Conservation (phyloP, 1,140 invertebrate species). For the Leptinotarsa defecta region DNA sequence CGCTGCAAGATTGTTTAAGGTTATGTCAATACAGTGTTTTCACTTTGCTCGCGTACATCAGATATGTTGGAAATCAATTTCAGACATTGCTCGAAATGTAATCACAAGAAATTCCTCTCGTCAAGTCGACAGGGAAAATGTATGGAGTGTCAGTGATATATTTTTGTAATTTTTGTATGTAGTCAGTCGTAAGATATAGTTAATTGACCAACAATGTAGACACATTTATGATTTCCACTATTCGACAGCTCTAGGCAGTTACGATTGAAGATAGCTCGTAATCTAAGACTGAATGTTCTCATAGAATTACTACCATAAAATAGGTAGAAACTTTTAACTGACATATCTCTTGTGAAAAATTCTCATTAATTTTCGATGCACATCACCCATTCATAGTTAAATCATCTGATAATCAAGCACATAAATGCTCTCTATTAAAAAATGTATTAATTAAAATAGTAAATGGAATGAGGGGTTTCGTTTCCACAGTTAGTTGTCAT, state of each 20-base stretch:
- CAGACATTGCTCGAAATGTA: conserved; percentile 8
- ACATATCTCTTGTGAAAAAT: conserved; percentile 37
- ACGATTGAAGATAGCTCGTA: conserved; percentile 6
- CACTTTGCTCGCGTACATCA: not conserved
- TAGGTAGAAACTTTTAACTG: conserved; percentile 29
- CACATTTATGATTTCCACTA: conserved; percentile 13
- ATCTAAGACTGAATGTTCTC: conserved; percentile 48
- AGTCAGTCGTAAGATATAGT: conserved; percentile 34
- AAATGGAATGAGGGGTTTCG: too few species aligned
- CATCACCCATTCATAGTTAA: too few species aligned
- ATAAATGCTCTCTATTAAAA: too few species aligned
- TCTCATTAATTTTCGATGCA: not conserved
- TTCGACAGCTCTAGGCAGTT: conserved; percentile 24
- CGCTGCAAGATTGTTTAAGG: not conserved
- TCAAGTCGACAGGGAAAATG: conserved; percentile 22
- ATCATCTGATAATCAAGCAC: too few species aligned
- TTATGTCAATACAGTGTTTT: not conserved
- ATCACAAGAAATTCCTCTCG: conserved; percentile 30
- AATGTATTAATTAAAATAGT: too few species aligned
- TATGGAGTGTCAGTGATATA: conserved; percentile 48
- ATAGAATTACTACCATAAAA: conserved; percentile 23
- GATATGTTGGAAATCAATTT: not conserved
- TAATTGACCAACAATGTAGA: conserved; percentile 41
- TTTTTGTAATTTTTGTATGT: conserved; percentile 53
- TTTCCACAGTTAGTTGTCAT: too few species aligned